Base-by-base conservation (phyloP, 2,797 vertebrate genomes). In the Betta splendens region DNA sequence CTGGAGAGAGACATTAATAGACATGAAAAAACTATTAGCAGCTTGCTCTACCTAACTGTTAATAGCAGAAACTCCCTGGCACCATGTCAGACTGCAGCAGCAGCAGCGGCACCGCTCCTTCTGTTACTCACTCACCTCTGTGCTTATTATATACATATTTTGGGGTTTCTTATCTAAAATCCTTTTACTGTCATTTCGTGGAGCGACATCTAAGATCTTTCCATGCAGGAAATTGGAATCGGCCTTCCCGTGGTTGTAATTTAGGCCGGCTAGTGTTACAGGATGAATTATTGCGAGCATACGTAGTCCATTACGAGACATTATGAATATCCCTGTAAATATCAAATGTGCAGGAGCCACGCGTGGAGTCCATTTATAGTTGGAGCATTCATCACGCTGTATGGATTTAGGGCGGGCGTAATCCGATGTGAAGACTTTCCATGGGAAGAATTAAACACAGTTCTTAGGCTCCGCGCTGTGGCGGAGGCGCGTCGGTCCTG, bases 1-100 rank as follows among this genome's bases (percentile, higher is more conserved):
- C 79, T 76, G 81, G 72, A 87, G 75, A 84, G 77, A 79, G 81
- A 80, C 84, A 81, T 89, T 88, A 87, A 87, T 85, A 86, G 84
- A 90, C 73, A 79, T 69, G 67, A 75, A 82, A 77, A 84, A 77
- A 79, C 59, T 74, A 79, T 85, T 81, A 85, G 74, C 64, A 81
- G 66, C 66, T 49, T 16, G 36, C 63, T 83, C 79, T 72, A 67
- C 69, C 72, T 72, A 75, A 75, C 73, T 70, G 71, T 70, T 84
- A 81, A 83, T 76, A 74, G 69, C 58, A 70, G 65, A 62, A 73
- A 35, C 43, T 80, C 54, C 21, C 43, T 43, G 64, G 56, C 73
- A 77, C 65, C 73, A 72, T 53, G 63, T 81, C 69, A 84, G 42
- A 43, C 60, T 38, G 64, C 55, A 43, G 58, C 47, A 72, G 69